Percentiles rank a stretch among this genome's conserved stretches.
These are phyloP conservation scores for Apus apus DNA, from an alignment of 2,113 vertebrate genomes.

Conservation along the genomic window DNA sequence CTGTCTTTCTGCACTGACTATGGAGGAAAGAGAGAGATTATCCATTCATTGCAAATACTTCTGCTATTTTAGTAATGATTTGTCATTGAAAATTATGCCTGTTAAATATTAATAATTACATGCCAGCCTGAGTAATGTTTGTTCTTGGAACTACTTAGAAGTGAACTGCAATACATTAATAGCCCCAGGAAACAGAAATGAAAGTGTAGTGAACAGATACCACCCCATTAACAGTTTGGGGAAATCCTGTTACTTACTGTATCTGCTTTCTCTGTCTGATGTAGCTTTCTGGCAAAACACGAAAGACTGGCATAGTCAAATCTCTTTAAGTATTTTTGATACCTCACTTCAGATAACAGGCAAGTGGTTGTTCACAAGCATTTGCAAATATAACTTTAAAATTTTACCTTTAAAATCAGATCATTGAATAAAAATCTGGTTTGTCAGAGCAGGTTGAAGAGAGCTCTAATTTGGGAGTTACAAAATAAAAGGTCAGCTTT, in stretches of 20 bases:
- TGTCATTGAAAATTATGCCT: neutral
- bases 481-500: neutral
- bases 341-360: neutral
- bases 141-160: neutral
- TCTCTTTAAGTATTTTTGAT: neutral
- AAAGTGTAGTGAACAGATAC: neutral
- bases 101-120: neutral
- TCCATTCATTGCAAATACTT: neutral
- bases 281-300: neutral
- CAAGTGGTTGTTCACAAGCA: neutral
- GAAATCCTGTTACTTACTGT: neutral
- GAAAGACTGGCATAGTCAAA: neutral
- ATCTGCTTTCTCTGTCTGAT: neutral
- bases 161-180: neutral
- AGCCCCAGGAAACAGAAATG: neutral
- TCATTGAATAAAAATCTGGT: neutral
- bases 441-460: neutral
- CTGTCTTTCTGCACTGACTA: neutral
- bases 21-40: neutral
- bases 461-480: neutral
- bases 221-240: neutral
- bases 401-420: neutral
- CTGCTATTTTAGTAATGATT: neutral
- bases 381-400: neutral
- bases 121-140: neutral